These are phyloP conservation scores for Chelidonichthys spinosus DNA, from an alignment of 2,797 vertebrate species.

Conservation along the genomic window DNA sequence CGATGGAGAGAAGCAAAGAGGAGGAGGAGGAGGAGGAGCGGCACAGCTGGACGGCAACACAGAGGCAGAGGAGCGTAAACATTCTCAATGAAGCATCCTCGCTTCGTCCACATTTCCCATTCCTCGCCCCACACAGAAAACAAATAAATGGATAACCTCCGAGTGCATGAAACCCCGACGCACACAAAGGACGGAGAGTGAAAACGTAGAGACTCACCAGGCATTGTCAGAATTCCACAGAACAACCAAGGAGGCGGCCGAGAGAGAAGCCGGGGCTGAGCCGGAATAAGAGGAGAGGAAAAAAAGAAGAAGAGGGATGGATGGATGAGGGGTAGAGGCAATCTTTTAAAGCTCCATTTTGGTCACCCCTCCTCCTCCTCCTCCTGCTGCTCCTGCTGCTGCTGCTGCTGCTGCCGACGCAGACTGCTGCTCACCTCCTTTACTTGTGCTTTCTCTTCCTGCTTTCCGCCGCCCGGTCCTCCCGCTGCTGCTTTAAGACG, in stretches of 20 bases:
- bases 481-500: constrained; percentile 78
- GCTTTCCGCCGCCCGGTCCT: constrained; percentile 65
- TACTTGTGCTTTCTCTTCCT: constrained; percentile 59
- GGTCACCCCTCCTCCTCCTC: constrained; percentile 15
- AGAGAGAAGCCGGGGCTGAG: constrained; percentile 55
- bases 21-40: constrained; percentile 34
- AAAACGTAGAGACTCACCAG: constrained; percentile 79
- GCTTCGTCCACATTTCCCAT: constrained; percentile 34
- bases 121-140: constrained; percentile 6
- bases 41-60: constrained; percentile 59
- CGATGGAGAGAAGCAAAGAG: constrained; percentile 47
- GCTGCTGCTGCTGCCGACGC: constrained; percentile 47
- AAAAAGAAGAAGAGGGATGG: constrained; percentile 43
- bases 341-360: constrained; percentile 74
- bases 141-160: background rate
- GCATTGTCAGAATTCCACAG: constrained; percentile 78
- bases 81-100: constrained; percentile 60
- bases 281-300: constrained; percentile 40
- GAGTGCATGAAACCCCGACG: constrained; percentile 17
- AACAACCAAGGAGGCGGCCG: constrained; percentile 64
- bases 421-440: constrained; percentile 57
- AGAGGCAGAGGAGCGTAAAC: constrained; percentile 52
- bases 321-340: constrained; percentile 61
- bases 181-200: constrained; percentile 58
- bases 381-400: background rate